Conservation (phyloP, 1,140 invertebrate species). For the Dryas iulia region DNA sequence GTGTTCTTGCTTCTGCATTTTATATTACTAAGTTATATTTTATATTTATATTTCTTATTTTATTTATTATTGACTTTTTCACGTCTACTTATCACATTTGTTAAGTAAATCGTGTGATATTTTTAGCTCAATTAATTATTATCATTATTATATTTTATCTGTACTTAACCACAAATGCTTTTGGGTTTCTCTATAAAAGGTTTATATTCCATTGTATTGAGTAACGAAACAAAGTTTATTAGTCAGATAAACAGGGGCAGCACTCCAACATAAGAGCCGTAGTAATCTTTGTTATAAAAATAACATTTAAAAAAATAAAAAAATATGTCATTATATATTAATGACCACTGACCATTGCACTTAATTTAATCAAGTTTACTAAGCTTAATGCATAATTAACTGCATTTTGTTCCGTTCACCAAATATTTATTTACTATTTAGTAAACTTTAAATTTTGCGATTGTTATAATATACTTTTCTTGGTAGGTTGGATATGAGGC, state of each 20-base stretch:
- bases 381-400: too few species aligned
- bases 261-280: too few species aligned
- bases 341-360: too few species aligned
- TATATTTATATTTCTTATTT: conserved; percentile 44
- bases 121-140: conserved; percentile 62
- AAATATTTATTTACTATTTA: too few species aligned
- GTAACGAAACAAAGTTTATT: neutral
- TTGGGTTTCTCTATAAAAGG: neutral
- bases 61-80: conserved; percentile 57
- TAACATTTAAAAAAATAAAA: too few species aligned
- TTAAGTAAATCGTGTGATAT: conserved; percentile 60
- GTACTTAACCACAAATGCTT: conserved; percentile 42
- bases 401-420: too few species aligned
- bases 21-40: conserved; percentile 40
- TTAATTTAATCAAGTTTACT: too few species aligned
- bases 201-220: neutral
- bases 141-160: conserved; percentile 31
- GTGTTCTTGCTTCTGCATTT: conserved; percentile 65
- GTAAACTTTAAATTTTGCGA: too few species aligned
- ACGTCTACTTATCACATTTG: conserved; percentile 57
- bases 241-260: neutral
- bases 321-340: too few species aligned
- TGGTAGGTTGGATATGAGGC: too few species aligned
- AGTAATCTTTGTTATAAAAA: too few species aligned
- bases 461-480: too few species aligned